Evolutionary conservation across 2,113 vertebrate genomes (phyloP), one percentile per base, ranked within the genome.

Genomic region (Bos javanicus): DNA sequence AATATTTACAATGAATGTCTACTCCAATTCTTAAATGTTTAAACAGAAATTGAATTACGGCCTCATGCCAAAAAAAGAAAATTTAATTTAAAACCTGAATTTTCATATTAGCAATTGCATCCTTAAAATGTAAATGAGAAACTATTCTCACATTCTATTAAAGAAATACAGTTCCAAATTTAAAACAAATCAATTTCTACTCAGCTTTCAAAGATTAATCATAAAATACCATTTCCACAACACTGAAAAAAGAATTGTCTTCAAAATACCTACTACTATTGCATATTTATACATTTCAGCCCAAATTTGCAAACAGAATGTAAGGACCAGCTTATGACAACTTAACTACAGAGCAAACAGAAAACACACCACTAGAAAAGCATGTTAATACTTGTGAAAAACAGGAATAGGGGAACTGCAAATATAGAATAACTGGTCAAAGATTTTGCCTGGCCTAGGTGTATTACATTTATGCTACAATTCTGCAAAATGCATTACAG

Each of bases 51-150:
- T 80, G 30, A 93, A 96, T 80, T 50, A 60, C 2, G 52, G 15
- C 19, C 43, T 46, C n/a, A 78, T 39, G 50, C 25, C 39, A 57
- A 83, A 87, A 33, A 52, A 64, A 5, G 13, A 30, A 94, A 60
- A n/a, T 19, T 52, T 48, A 92, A 43, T 82, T 96, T 92, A 54
- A 94, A 97, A 91, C 50, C 0, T 87, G 50, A 78, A 81, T 90
- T 96, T 90, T 96, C 89, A 8, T 57, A 86, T 43, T 71, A 62
- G 25, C 90, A 90, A 93, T 1, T 8, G 5, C 93, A 95, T 74
- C 30, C n/a, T 64, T 95, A 48, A 80, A 90, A 90, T 60, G 84
- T 92, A 76, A 94, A 80, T n/a, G 46, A 94, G n/a, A 92, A 64
- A 60, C 26, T 36, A 92, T 86, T 96, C 89, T 95, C 87, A 93